phyloP scores from a whole-genome alignment of 2,797 vertebrate genomes.

The Micromesistius poutassou region DNA sequence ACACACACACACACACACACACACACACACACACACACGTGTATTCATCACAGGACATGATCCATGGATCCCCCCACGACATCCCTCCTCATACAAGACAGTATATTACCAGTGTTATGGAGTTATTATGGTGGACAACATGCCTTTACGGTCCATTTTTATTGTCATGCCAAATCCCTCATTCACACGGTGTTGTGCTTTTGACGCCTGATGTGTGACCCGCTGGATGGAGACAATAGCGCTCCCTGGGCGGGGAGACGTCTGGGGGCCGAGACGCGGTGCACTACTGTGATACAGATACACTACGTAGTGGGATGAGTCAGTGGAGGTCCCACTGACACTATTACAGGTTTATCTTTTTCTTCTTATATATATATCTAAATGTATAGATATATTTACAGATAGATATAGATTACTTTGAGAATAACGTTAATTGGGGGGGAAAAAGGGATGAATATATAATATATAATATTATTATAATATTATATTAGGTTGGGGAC shows the following conservation, averaged over 20 bases:
- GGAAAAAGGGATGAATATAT: too few relatives aligned
- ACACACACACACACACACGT: not conserved
- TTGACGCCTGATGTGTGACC: conserved; percentile 4
- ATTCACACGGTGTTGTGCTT: not conserved
- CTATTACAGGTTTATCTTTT: not conserved
- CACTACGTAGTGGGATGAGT: not conserved
- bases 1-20: conserved; percentile 10
- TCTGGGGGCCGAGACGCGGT: not conserved
- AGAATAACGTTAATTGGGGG: not conserved
- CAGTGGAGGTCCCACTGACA: not conserved
- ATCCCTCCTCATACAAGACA: not conserved
- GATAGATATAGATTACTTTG: not conserved
- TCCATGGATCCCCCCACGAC: not conserved
- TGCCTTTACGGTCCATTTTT: not conserved
- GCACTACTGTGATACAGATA: not conserved
- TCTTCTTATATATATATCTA: not conserved
- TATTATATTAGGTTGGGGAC: too few relatives aligned
- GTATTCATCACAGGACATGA: not conserved
- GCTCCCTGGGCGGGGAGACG: not conserved
- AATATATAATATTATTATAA: not conserved
- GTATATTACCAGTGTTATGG: not conserved
- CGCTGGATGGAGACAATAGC: not conserved
- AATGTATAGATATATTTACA: not conserved
- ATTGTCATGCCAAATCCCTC: conserved; percentile 1
- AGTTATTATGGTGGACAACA: not conserved